phyloP scores from a whole-genome alignment of 2,888 invertebrate species.

The Nasonia oneida region DNA sequence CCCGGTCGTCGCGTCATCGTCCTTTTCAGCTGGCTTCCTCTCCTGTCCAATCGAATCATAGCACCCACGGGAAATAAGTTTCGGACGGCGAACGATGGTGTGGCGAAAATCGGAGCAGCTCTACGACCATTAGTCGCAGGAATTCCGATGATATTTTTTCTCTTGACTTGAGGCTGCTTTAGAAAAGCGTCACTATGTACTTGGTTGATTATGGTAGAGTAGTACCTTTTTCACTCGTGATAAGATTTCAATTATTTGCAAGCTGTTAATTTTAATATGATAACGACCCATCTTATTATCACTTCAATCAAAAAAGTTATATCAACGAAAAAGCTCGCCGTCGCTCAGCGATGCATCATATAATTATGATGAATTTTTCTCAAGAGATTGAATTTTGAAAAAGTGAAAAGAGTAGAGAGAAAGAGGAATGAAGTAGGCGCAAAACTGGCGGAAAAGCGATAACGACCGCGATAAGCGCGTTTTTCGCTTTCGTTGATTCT shows the following conservation, averaged over 20 bases:
- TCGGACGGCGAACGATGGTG: slow-evolving; percentile 70
- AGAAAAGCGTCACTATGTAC: not conserved
- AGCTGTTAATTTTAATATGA: not conserved
- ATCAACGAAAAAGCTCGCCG: not conserved
- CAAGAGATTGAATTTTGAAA: not conserved
- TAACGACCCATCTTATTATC: not conserved
- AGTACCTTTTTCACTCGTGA: not conserved
- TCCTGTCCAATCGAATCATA: slow-evolving; percentile 75
- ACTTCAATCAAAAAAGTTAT: not conserved
- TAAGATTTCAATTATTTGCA: not conserved
- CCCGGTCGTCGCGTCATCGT: slow-evolving; percentile 15
- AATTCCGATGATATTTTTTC: slow-evolving; percentile 57
- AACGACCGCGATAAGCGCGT: slow-evolving; percentile 48
- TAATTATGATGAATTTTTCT: not conserved
- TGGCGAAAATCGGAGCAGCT: not conserved
- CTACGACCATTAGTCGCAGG: slow-evolving; percentile 58
- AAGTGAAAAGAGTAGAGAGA: not conserved
- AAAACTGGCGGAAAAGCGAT: not conserved
- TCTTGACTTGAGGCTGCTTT: slow-evolving; percentile 55
- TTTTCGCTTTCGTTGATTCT: not conserved
- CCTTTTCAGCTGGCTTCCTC: slow-evolving; percentile 41
- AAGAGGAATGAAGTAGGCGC: not conserved
- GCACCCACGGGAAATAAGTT: slow-evolving; percentile 77
- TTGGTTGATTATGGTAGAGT: not conserved
- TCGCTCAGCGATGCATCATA: not conserved